Conservation (phyloP, 2,113 vertebrate species). For the Dryoscopus gambensis region DNA sequence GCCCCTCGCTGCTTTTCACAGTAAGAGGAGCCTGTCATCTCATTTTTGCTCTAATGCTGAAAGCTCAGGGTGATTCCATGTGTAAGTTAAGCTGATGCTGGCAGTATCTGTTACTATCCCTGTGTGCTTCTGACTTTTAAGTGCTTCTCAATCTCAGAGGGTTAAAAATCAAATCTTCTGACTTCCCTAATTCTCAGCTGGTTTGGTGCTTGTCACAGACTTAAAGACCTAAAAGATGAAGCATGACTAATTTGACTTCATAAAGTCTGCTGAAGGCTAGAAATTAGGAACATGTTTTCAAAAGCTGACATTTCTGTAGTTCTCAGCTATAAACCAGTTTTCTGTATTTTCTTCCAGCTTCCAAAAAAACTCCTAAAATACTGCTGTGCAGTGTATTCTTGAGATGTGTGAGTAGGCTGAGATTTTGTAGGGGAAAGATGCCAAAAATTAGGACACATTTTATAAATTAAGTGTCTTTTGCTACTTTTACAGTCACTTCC, state of each 20-base stretch:
- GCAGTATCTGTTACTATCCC: not conserved
- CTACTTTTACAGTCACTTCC: not conserved
- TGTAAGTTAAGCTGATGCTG: not conserved
- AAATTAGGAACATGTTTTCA: slow-evolving; percentile 10
- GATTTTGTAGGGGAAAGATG: not conserved
- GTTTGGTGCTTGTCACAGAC: not conserved
- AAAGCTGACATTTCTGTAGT: slow-evolving; percentile 11
- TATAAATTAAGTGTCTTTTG: slow-evolving; percentile 9
- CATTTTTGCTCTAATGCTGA: not conserved
- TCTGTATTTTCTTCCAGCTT: not conserved
- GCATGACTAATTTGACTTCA: slow-evolving; percentile 24
- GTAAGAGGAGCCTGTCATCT: not conserved
- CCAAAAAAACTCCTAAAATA: not conserved
- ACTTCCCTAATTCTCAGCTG: not conserved
- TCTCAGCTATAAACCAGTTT: not conserved
- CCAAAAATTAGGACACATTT: not conserved
- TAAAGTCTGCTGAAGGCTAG: not conserved
- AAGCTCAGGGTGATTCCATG: not conserved
- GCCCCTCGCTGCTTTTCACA: not conserved
- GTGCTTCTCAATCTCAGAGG: not conserved
- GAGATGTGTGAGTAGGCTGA: not conserved
- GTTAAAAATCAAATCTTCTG: slow-evolving; percentile 14
- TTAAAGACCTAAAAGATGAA: not conserved
- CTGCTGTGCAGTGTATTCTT: not conserved
- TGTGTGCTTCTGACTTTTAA: not conserved